Evolutionary conservation across 2,113 vertebrate genomes (phyloP), one percentile per base, ranked within the genome.

Genomic region (Sprattus sprattus): DNA sequence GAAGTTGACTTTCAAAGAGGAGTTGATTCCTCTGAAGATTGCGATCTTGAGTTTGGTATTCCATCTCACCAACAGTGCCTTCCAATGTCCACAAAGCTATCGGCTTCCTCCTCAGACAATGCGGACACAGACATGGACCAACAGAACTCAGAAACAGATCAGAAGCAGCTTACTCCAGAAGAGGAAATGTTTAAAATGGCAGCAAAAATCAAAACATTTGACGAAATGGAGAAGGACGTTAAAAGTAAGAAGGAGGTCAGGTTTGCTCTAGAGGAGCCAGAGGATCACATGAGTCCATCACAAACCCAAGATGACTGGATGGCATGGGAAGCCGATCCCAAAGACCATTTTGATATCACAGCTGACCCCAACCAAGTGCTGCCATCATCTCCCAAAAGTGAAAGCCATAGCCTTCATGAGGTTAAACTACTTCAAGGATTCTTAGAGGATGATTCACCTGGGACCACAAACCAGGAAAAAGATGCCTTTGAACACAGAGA

Each of bases 171-270:
- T 81, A 99, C 97, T 0, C 97, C 97, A 0, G 98, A 99, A 84
- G 97, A 99, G 87, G 96, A 98, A 86, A 99, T 99, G 98, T 99
- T 99, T 91, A 99, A 99, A 94, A 99, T 99, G 96, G 98, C 96
- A 87, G 96, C 97, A 90, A 99, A 98, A 92, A 96, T 99, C 47
- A 97, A 98, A 95, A 99, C 91, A 81, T 99, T 99, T 90, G 97
- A 98, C 85, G 96, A 98, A 89, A 95, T 99, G 91, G 97, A 99
- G 85, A 95, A 98, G 52, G 97, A 99, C 85, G 95, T 95, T 75
- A 97, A 96, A 93, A 94, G 93, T n/a, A 97, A 93, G 90, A 96
- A 87, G 91, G 95, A 96, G 20, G 87, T 89, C n/a, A 96, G 91
- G 85, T 91, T 89, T 80, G 93, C 94, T n/a, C 96, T 95, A 75